These are phyloP conservation scores for Lottia gigantea DNA, from an alignment of 2,888 invertebrate species.

Conservation along the genomic window DNA sequence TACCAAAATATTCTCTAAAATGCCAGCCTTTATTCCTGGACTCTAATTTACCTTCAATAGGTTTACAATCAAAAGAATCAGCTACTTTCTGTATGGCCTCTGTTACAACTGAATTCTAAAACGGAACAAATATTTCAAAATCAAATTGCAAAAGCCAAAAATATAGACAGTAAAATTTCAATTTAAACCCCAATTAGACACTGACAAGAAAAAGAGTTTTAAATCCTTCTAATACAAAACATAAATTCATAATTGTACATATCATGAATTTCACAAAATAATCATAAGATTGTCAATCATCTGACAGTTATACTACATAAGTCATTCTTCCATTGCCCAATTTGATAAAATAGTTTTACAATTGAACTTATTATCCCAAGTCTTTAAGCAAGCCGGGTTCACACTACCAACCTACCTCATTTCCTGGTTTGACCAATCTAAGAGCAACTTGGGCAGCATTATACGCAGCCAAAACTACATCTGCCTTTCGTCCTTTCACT, in stretches of 20 bases:
- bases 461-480: conserved; percentile 94
- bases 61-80: conserved; percentile 94
- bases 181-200: no score
- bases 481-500: conserved; percentile 89
- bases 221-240: no score
- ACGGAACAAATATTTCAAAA: conserved; percentile 29
- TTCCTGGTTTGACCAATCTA: conserved; percentile 89
- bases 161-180: no score
- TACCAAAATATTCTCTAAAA: no score
- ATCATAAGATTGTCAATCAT: no score
- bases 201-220: no score
- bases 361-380: neutral
- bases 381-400: no score
- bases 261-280: neutral
- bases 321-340: no score
- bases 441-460: conserved; percentile 95
- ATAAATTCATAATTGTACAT: neutral
- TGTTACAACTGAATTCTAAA: conserved; percentile 88
- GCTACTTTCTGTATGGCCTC: conserved; percentile 93
- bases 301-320: no score
- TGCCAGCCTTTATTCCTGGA: conserved; percentile 66
- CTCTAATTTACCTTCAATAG: conserved; percentile 97
- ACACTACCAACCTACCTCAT: conserved; percentile 79
- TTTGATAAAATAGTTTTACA: neutral
- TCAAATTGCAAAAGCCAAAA: no score